Conservation (phyloP, 2,113 vertebrate species). For the Pyxicephalus adspersus region DNA sequence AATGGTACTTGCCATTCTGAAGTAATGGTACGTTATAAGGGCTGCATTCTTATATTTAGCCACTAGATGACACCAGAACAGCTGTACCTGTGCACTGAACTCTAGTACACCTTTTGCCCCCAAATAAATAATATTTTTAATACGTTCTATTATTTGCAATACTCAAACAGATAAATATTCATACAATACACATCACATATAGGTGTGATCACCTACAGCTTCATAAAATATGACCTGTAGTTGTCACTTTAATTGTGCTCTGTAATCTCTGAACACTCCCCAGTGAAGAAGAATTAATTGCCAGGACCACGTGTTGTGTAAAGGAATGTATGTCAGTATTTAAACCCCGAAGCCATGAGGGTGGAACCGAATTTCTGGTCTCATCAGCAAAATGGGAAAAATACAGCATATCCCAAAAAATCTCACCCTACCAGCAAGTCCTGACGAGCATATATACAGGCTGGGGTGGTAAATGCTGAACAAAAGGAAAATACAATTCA, state of each 20-base stretch:
- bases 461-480: background rate
- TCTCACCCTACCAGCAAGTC: background rate
- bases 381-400: background rate
- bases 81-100: too few relatives aligned
- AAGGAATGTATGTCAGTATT: background rate
- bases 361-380: constrained; percentile 5
- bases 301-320: background rate
- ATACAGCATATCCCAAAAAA: background rate
- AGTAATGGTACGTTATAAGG: too few relatives aligned
- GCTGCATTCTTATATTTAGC: too few relatives aligned
- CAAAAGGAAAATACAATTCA: background rate
- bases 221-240: too few relatives aligned
- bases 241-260: background rate
- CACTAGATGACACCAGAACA: too few relatives aligned
- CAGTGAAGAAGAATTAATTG: constrained; percentile 18
- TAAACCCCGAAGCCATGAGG: background rate
- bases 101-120: too few relatives aligned
- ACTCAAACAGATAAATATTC: too few relatives aligned
- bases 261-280: background rate
- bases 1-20: too few relatives aligned
- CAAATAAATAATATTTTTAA: too few relatives aligned
- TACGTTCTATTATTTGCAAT: too few relatives aligned
- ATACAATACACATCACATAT: too few relatives aligned
- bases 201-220: too few relatives aligned
- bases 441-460: background rate